These are phyloP conservation scores for Alviniconcha marisindica DNA, from an alignment of 1,140 invertebrate species.

Conservation along the genomic window DNA sequence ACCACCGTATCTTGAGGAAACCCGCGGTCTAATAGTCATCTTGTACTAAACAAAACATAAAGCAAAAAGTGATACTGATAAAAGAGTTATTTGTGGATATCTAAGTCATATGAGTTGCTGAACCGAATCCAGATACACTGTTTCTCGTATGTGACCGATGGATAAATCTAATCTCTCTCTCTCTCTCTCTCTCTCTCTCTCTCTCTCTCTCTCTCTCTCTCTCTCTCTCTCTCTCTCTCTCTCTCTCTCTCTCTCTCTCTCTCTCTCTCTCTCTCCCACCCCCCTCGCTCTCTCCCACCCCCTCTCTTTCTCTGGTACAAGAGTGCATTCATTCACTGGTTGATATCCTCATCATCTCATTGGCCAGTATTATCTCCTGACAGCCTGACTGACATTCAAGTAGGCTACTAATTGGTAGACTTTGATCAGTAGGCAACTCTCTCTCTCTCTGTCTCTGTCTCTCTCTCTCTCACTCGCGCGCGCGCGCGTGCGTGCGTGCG, in stretches of 20 bases:
- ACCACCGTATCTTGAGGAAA: neutral
- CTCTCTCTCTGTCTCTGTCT: conserved; percentile 42
- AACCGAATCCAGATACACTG: neutral
- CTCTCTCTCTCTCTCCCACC: conserved; percentile 21
- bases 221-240: conserved; percentile 23
- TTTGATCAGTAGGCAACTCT: neutral
- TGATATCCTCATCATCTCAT: conserved; percentile 18
- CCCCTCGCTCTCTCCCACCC: no score
- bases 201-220: conserved; percentile 30
- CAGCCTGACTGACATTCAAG: no score
- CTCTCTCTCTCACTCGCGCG: conserved; percentile 29
- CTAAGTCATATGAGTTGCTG: no score
- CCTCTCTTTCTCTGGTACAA: no score
- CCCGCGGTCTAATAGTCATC: neutral
- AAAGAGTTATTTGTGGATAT: no score
- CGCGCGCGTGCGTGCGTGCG: neutral
- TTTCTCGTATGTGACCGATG: no score
- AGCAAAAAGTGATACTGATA: no score
- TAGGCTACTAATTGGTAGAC: no score
- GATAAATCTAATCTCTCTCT: no score
- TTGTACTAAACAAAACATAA: conserved; percentile 2
- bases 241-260: conserved; percentile 13
- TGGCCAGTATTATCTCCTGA: no score
- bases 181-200: conserved; percentile 34
- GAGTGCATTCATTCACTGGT: no score